These are phyloP conservation scores for Gerosis bhagava DNA, from an alignment of 2,888 invertebrate species.

Conservation along the genomic window DNA sequence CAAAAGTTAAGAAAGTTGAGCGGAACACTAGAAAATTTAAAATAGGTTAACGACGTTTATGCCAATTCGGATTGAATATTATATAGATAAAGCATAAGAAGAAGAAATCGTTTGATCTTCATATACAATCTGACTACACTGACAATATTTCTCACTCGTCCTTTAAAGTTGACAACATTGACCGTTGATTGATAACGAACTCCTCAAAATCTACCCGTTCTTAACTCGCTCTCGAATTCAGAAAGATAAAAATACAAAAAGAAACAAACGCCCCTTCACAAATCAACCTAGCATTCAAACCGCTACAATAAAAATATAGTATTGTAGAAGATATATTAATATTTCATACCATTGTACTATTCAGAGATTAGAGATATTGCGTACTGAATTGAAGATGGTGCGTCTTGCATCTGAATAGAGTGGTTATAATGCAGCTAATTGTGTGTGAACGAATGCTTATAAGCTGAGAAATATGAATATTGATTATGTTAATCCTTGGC, in stretches of 20 bases:
- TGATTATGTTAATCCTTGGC: slow-evolving; percentile 55
- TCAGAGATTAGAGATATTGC: slow-evolving; percentile 66
- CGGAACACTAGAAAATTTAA: no score
- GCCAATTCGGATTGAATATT: no score
- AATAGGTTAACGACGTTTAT: no score
- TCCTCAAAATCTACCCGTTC: no score
- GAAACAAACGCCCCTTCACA: slow-evolving; percentile 38
- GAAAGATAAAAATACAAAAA: slow-evolving; percentile 18
- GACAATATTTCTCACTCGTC: slow-evolving; percentile 50
- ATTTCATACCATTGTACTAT: slow-evolving; percentile 60
- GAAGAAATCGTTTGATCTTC: slow-evolving; percentile 12
- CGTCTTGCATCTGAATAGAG: slow-evolving; percentile 49
- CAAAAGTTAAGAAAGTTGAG: no score
- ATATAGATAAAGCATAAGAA: no score
- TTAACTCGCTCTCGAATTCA: no score
- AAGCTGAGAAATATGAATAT: slow-evolving; percentile 62
- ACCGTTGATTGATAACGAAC: slow-evolving; percentile 35
- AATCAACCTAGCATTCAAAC: slow-evolving; percentile 54
- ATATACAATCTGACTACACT: slow-evolving; percentile 28
- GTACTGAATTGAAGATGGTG: slow-evolving; percentile 72
- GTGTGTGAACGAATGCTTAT: slow-evolving; percentile 68
- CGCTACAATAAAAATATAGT: slow-evolving; percentile 70
- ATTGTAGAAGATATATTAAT: slow-evolving; percentile 68
- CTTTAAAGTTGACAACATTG: slow-evolving; percentile 24
- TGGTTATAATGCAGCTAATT: slow-evolving; percentile 76